These are phyloP conservation scores for Saxicola maurus DNA, from an alignment of 2,797 vertebrate genomes.

Conservation along the genomic window DNA sequence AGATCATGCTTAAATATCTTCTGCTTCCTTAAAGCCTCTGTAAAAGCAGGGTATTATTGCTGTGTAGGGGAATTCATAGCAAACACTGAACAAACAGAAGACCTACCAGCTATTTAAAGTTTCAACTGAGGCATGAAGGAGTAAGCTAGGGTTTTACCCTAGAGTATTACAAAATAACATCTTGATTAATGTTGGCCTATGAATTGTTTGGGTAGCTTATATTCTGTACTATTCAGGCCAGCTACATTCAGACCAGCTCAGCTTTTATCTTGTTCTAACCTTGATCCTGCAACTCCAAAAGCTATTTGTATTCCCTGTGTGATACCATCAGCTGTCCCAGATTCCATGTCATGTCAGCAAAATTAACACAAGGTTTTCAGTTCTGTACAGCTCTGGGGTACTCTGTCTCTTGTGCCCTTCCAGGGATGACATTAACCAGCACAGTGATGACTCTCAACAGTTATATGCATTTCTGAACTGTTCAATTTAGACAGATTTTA, in stretches of 20 bases:
- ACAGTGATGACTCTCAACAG: neutral
- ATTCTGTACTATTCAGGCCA: neutral
- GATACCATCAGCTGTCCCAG: constrained; percentile 20
- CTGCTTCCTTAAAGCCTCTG: neutral
- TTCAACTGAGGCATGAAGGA: neutral
- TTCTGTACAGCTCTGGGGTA: neutral
- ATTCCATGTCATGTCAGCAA: constrained; percentile 16
- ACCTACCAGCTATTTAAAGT: neutral
- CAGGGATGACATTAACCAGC: neutral
- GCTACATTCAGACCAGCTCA: neutral
- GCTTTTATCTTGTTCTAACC: constrained; percentile 37
- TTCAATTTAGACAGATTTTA: neutral
- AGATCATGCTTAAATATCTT: neutral
- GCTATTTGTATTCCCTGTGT: neutral
- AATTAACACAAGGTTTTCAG: neutral
- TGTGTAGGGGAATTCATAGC: neutral
- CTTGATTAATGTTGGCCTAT: constrained; percentile 15
- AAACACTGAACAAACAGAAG: neutral
- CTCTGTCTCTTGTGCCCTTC: neutral
- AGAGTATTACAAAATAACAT: neutral
- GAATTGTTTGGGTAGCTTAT: neutral
- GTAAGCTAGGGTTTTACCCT: neutral
- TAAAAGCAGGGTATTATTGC: neutral
- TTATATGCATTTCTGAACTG: neutral
- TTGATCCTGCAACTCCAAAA: constrained; percentile 26